phyloP scores from a whole-genome alignment of 2,113 vertebrate genomes.

The Furnarius figulus region DNA sequence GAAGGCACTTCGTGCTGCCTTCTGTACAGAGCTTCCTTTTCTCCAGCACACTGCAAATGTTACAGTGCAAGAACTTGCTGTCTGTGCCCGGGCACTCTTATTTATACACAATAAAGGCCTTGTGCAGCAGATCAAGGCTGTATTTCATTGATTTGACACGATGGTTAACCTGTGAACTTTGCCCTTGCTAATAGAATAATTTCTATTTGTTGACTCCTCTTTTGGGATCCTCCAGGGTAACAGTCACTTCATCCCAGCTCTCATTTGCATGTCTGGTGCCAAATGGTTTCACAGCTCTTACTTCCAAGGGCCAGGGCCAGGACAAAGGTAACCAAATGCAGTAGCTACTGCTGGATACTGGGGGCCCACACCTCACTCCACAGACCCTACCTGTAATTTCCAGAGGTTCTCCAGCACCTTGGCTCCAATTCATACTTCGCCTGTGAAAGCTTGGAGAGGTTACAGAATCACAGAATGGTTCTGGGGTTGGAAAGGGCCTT shows the following conservation, averaged over 20 bases:
- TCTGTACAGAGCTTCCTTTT: conserved; percentile 37
- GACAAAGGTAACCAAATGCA: not conserved
- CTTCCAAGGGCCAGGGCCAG: not conserved
- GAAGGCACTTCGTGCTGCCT: not conserved
- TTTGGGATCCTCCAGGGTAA: conserved; percentile 5
- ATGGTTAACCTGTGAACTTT: conserved; percentile 66
- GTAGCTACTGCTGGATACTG: not conserved
- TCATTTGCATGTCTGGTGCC: conserved; percentile 27
- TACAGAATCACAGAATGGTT: not conserved
- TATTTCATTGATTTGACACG: conserved; percentile 60
- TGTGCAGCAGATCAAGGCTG: conserved; percentile 58
- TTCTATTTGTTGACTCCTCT: conserved; percentile 65
- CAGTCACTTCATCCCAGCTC: not conserved
- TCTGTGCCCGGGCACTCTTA: conserved; percentile 37
- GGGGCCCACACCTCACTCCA: not conserved
- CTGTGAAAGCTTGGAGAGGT: not conserved
- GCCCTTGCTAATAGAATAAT: conserved; percentile 58
- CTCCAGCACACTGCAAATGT: not conserved
- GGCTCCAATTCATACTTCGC: not conserved
- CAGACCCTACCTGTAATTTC: not conserved
- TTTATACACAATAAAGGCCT: conserved; percentile 54
- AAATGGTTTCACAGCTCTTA: not conserved
- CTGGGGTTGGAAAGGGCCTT: not conserved
- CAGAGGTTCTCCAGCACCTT: not conserved
- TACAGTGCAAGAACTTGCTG: conserved; percentile 36